phyloP scores from a whole-genome alignment of 2,888 invertebrate genomes.

The Trichopoda pennipes region DNA sequence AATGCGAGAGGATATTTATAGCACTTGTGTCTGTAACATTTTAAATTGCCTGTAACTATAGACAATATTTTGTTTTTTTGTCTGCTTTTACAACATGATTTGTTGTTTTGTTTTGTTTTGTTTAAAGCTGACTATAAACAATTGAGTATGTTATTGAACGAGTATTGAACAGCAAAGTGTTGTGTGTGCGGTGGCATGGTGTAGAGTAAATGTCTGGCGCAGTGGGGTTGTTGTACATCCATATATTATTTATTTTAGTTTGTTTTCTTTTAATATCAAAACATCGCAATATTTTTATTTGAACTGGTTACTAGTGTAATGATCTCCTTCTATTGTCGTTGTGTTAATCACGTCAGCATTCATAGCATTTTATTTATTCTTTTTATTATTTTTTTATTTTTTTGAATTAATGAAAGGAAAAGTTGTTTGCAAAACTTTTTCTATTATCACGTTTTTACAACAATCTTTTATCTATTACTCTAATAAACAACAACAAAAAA shows the following conservation, averaged over 20 bases:
- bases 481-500: conserved; percentile 14
- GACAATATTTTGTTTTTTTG: conserved; percentile 34
- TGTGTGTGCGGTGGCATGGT: background rate
- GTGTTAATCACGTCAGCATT: conserved; percentile 11
- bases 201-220: background rate
- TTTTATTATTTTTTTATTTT: background rate
- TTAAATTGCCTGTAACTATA: conserved; percentile 54
- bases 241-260: conserved; percentile 12
- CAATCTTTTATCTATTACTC: conserved; percentile 42
- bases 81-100: background rate
- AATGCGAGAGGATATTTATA: conserved; percentile 26
- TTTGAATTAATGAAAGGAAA: conserved; percentile 62
- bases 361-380: conserved; percentile 5
- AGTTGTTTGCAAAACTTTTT: conserved; percentile 66
- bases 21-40: conserved; percentile 52
- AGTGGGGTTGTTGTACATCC: conserved; percentile 39
- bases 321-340: conserved; percentile 53
- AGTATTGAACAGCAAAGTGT: conserved; percentile 13
- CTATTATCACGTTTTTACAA: conserved; percentile 59
- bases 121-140: conserved; percentile 24
- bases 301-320: conserved; percentile 59
- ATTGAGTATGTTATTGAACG: conserved; percentile 26
- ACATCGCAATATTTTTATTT: conserved; percentile 41
- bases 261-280: conserved; percentile 24
- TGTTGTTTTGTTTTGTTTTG: too few species aligned